Conservation (phyloP, 1,140 invertebrate species). For the Papilio polytes region DNA sequence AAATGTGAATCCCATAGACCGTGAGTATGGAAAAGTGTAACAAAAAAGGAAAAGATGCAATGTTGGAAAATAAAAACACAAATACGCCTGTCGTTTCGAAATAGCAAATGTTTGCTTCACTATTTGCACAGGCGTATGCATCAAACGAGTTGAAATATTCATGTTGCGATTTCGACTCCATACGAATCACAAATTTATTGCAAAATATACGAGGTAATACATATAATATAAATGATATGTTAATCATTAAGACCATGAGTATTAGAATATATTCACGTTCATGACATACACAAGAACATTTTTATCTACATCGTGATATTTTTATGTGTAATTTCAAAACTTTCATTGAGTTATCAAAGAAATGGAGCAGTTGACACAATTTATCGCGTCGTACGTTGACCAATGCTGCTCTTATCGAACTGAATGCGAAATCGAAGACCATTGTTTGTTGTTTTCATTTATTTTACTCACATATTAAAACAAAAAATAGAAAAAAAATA, state of each 20-base stretch:
- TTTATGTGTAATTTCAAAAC: conserved; percentile 20
- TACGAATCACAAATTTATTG: neutral
- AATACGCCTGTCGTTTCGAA: conserved; percentile 27
- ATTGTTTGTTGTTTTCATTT: conserved; percentile 26
- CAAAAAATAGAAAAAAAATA: neutral
- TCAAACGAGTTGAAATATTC: conserved; percentile 16
- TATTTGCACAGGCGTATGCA: conserved; percentile 28
- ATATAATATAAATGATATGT: neutral
- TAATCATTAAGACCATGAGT: neutral
- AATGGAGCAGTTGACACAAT: conserved; percentile 22
- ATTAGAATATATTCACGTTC: neutral
- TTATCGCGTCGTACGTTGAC: conserved; percentile 30
- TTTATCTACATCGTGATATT: neutral
- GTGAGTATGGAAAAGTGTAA: neutral
- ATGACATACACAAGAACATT: neutral
- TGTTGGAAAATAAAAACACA: conserved; percentile 5
- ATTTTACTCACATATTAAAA: conserved; percentile 1
- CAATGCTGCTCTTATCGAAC: conserved; percentile 8
- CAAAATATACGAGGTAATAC: neutral
- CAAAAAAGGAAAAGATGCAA: neutral
- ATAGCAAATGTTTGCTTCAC: conserved; percentile 29
- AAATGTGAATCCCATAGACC: conserved; percentile 21
- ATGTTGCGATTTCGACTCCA: neutral
- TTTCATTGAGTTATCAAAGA: conserved; percentile 35
- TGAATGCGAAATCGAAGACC: neutral